phyloP scores from a whole-genome alignment of 2,113 vertebrate species.

The Telmatochromis brachygnathus region DNA sequence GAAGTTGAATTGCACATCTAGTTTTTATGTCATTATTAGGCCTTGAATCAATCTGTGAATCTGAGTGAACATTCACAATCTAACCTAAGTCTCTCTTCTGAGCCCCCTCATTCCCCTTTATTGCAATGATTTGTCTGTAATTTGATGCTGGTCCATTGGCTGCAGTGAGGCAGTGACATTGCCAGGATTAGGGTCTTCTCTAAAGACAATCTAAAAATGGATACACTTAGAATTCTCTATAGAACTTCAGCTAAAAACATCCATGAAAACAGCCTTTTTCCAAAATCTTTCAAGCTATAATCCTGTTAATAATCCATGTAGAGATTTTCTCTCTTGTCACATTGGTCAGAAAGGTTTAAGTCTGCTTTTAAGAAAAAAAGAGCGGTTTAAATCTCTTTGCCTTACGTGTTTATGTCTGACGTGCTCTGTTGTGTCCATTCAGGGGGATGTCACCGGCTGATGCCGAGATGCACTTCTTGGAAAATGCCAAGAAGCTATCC shows the following conservation, averaged over 20 bases:
- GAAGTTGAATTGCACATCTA: not conserved
- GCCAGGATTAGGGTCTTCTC: not conserved
- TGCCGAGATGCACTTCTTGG: slow-evolving; percentile 93
- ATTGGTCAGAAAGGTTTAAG: not conserved
- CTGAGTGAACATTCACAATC: not conserved
- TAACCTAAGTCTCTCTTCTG: not conserved
- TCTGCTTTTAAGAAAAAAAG: not conserved
- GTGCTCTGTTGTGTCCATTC: not conserved
- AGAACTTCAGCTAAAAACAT: not conserved
- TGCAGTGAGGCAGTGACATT: not conserved
- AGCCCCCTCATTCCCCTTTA: not conserved
- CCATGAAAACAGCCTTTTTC: not conserved
- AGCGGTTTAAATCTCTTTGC: not conserved
- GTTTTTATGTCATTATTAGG: not conserved
- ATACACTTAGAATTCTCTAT: not conserved
- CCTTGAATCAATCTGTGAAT: not conserved
- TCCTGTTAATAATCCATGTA: not conserved
- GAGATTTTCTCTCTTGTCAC: not conserved
- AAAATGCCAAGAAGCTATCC: slow-evolving; percentile 97
- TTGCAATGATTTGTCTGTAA: slow-evolving; percentile 28
- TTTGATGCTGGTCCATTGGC: slow-evolving; percentile 3
- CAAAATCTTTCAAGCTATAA: not conserved
- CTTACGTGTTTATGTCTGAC: not conserved
- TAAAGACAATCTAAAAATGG: slow-evolving; percentile 28
- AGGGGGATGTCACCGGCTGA: slow-evolving; percentile 97